Percentiles rank a stretch among this genome's conserved stretches.
These are phyloP conservation scores for Hyposmocoma kahamanoa DNA, from an alignment of 1,140 invertebrate species.

Conservation along the genomic window DNA sequence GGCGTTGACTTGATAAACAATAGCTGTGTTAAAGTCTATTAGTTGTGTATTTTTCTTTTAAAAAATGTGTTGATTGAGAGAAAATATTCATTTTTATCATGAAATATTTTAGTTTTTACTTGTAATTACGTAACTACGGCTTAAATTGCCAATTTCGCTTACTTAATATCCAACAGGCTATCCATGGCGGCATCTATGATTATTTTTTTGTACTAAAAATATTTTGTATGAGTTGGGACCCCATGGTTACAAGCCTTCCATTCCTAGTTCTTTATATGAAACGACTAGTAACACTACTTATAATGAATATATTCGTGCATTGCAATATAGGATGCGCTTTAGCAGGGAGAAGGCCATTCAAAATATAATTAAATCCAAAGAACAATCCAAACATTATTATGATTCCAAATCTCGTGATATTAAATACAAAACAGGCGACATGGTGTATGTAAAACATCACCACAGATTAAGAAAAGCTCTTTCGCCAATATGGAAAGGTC, in stretches of 20 bases:
- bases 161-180: no score
- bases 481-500: conserved; percentile 9
- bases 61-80: no score
- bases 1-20: no score
- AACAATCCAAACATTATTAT: conserved; percentile 8
- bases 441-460: conserved; percentile 8
- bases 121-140: no score
- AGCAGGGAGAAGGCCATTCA: neutral
- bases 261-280: conserved; percentile 16
- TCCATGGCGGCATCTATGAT: no score
- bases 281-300: conserved; percentile 3
- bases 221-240: no score
- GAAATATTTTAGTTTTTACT: no score
- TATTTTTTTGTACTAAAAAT: no score
- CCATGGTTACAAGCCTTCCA: conserved; percentile 21
- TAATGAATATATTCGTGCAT: conserved; percentile 8
- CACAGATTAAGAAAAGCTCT: conserved; percentile 5
- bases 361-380: conserved; percentile 3
- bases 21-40: no score
- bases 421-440: conserved; percentile 3
- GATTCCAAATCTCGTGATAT: neutral
- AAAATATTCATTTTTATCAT: no score
- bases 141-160: no score
- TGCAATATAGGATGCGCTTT: neutral
- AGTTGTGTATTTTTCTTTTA: no score